Evolutionary conservation across 2,797 vertebrate species (phyloP), one percentile per base, ranked within the genome.

Genomic region (Poliocrania exsul): DNA sequence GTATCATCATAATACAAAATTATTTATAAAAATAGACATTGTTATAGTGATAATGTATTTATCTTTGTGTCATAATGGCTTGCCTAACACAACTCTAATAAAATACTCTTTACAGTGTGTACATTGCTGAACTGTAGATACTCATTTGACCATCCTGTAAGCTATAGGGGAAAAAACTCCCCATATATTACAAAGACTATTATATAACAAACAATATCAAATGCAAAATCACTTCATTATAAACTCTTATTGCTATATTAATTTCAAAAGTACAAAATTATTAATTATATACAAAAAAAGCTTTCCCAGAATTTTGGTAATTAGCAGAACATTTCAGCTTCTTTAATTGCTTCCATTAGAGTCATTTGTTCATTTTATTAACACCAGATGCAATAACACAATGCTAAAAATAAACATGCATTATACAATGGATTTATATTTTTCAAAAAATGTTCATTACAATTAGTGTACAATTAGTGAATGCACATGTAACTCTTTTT

Each of bases 351-450:
- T 96, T 94, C 75, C 95, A 67, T 96, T 85, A 97, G 69, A 96
- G 54, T 86, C 24, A 92, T 95, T 93, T 97, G 61, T 96, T 97
- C 91, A 94, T 97, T 97, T 98, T 98, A 98, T 98, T 98, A 97
- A 97, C 95, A 97, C 72, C 88, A 97, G 96, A 97, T 96, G 96
- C 96, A 97, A 65, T 94, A 97, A 97, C 95, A 98, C 90, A 95
- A 94, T 51, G 71, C 97, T 97, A 98, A 98, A 98, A 98, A 97
- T 97, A 97, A 97, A 97, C 98, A 97, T 98, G 97, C 97, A 98
- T 97, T 97, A 96, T 96, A 98, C 97, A 97, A 97, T 85, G 95
- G 88, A 97, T 93, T 92, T 91, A 13, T 97, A 85, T 91, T 90
- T 93, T 95, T 90, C 82, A 95, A 97, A 97, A 93, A 91, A 85